Evolutionary conservation across 2,113 vertebrate genomes (phyloP), one percentile per base, ranked within the genome.

Genomic region (Gulo gulo): DNA sequence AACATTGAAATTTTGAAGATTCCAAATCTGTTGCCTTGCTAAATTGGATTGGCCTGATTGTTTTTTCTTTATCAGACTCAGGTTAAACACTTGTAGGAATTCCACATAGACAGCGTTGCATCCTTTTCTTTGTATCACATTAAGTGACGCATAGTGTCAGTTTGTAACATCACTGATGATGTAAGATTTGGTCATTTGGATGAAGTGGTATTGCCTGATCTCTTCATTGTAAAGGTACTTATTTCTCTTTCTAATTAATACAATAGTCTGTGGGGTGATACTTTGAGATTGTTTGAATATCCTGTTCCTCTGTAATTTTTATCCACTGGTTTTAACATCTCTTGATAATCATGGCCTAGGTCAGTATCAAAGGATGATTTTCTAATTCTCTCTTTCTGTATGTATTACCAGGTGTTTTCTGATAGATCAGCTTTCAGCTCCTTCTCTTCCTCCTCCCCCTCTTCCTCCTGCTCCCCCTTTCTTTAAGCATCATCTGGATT

Each of bases 291-390:
- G 36, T 91, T 63, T 94, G 74, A 15, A 6, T 69, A 55, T 83
- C 34, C 34, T 83, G 7, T 65, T 85, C 65, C 81, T 95, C 29
- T 59, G 57, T 21, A 94, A 23, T 15, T 65, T 88, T 55, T 31
- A 78, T 92, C 20, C 65, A 84, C 2, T 91, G 2, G 6, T 91
- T 94, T 96, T 88, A 80, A 47, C 15, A 84, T 88, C 29, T 95
- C 42, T 88, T 52, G 20, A 88, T 92, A 95, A 88, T 84, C 55
- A 7, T 91, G 50, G 65, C 36, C 24, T 86, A 71, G 21, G 6
- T 96, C 42, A 87, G 16, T 90, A 67, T 82, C n/a, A 94, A 88
- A 88, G 67, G 21, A 74, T 65, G 63, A 42, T 94, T 92, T 86
- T 73, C 15, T 20, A 29, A 65, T 47, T 96, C 47, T 79, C 24